Conservation (phyloP, 2,113 vertebrate species). For the Dendrocopos noguchii region DNA sequence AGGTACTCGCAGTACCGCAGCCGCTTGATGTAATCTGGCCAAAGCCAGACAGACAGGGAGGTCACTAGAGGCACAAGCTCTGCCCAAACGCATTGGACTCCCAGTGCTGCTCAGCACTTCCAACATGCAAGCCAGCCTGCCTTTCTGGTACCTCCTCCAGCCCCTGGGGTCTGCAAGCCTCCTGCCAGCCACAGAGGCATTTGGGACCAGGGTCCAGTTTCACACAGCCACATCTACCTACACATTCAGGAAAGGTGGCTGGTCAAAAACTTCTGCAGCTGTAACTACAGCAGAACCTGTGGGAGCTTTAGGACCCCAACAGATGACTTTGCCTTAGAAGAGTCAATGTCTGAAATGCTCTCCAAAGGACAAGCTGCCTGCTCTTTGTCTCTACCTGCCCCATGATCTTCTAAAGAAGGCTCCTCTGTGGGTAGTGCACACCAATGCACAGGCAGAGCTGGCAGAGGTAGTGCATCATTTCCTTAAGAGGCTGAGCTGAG, state of each 20-base stretch:
- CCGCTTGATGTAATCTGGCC: constrained; percentile 93
- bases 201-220: background rate
- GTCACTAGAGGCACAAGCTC: background rate
- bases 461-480: background rate
- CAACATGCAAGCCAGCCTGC: background rate
- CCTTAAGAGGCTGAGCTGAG: background rate
- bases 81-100: background rate
- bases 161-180: background rate
- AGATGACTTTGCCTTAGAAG: background rate
- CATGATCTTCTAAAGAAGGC: background rate
- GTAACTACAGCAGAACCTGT: background rate
- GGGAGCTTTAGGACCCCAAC: background rate
- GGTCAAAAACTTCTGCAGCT: background rate
- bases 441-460: background rate
- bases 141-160: background rate
- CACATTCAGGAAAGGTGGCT: background rate
- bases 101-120: background rate
- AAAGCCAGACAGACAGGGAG: background rate
- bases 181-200: background rate
- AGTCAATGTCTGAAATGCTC: background rate
- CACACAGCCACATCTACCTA: background rate
- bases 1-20: constrained; percentile 97
- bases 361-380: background rate
- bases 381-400: background rate
- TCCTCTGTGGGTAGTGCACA: background rate